phyloP scores from a whole-genome alignment of 2,113 vertebrate genomes.

The Prinia subflava region DNA sequence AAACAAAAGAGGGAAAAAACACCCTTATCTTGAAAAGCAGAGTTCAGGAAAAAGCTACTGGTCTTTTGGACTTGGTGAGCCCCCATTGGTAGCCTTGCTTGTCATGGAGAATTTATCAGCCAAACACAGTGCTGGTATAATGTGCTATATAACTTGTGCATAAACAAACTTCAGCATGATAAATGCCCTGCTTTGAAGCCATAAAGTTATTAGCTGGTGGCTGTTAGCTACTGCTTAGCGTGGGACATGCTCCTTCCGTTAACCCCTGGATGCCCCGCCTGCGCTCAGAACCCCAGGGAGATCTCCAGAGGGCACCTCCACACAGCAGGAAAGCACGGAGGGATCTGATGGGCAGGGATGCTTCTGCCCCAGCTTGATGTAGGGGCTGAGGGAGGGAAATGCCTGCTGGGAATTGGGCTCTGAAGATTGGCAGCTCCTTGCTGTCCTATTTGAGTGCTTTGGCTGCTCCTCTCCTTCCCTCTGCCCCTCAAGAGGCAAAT shows the following conservation, averaged over 20 bases:
- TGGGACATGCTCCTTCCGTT: conserved; percentile 47
- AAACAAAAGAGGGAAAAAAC: conserved; percentile 55
- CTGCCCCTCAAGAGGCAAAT: not conserved
- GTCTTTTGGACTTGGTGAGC: conserved; percentile 64
- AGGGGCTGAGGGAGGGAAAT: not conserved
- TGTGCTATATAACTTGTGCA: conserved; percentile 79
- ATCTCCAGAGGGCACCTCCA: not conserved
- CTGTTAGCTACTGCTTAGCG: conserved; percentile 70
- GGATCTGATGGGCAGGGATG: not conserved
- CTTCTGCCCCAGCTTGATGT: not conserved
- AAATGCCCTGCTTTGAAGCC: conserved; percentile 82
- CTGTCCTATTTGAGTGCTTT: not conserved
- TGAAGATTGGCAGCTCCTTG: not conserved
- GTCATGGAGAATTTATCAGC: conserved; percentile 77
- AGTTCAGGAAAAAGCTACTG: conserved; percentile 70
- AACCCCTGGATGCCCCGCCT: conserved; percentile 2
- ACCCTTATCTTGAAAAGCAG: conserved; percentile 58
- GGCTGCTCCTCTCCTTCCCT: not conserved
- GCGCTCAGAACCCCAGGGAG: not conserved
- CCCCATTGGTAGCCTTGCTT: conserved; percentile 53
- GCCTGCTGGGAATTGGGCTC: not conserved
- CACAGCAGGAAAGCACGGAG: not conserved
- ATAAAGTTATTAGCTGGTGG: conserved; percentile 85
- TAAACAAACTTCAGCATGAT: conserved; percentile 89
- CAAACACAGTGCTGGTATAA: conserved; percentile 75